These are phyloP conservation scores for Muscidifurax raptorellus DNA, from an alignment of 1,140 invertebrate genomes.

Conservation along the genomic window DNA sequence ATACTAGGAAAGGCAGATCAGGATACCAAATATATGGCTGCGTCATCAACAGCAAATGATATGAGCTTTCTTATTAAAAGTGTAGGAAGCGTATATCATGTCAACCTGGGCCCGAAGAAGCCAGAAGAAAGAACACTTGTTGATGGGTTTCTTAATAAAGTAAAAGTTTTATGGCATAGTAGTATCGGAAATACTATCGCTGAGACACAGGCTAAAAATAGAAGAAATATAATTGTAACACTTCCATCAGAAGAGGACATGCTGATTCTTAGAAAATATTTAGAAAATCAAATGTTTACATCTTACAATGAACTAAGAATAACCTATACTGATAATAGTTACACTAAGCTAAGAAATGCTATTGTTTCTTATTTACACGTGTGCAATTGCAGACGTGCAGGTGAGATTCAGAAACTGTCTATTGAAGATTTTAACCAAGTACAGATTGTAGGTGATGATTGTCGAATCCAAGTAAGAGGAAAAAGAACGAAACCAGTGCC, in stretches of 20 bases:
- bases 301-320: neutral
- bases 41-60: neutral
- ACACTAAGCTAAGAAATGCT: neutral
- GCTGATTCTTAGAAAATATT: slow-evolving; percentile 12
- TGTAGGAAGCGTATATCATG: neutral
- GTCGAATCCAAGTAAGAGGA: neutral
- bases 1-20: neutral
- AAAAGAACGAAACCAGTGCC: neutral
- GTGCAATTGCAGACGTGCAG: neutral
- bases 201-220: slow-evolving; percentile 35
- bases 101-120: neutral
- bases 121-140: slow-evolving; percentile 27
- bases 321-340: neutral
- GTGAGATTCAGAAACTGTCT: neutral
- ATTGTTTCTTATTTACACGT: neutral
- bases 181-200: slow-evolving; percentile 41
- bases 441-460: neutral
- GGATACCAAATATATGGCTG: neutral
- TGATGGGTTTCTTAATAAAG: slow-evolving; percentile 41
- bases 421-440: neutral
- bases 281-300: slow-evolving; percentile 1
- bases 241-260: slow-evolving; percentile 37
- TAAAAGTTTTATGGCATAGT: slow-evolving; percentile 11
- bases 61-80: neutral
- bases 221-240: slow-evolving; percentile 37